These are phyloP conservation scores for Vultur gryphus DNA, from an alignment of 2,797 vertebrate genomes.

Conservation along the genomic window DNA sequence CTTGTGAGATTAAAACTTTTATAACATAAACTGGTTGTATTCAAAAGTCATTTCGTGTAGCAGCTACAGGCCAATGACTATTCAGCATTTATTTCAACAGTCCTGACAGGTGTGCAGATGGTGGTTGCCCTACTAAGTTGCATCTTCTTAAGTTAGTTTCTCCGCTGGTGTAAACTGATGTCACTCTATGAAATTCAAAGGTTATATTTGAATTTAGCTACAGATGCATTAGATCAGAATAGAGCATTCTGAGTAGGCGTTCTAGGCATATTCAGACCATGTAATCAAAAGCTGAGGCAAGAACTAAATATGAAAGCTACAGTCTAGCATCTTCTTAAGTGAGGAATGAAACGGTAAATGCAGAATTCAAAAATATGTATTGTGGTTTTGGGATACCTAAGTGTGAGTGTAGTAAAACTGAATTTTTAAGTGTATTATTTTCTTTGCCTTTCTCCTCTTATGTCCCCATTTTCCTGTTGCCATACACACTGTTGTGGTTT, in stretches of 20 bases:
- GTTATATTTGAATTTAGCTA: background rate
- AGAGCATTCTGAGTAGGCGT: rapidly evolving
- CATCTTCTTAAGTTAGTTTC: background rate
- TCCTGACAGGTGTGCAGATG: background rate
- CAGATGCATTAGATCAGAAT: background rate
- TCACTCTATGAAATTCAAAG: background rate
- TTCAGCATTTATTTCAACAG: background rate
- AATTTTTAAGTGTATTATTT: background rate
- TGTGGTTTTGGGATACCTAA: background rate
- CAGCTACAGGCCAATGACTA: background rate
- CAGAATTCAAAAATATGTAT: background rate
- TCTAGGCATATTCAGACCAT: background rate
- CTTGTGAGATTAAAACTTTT: background rate
- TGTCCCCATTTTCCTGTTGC: background rate
- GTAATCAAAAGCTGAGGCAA: background rate
- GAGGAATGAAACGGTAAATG: background rate
- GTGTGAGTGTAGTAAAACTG: background rate
- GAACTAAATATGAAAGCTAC: background rate
- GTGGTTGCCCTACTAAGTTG: background rate
- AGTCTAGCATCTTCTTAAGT: background rate
- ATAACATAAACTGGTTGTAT: background rate
- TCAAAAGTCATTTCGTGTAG: background rate
- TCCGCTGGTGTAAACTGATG: background rate
- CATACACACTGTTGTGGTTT: background rate
- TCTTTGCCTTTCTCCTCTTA: background rate